These are phyloP conservation scores for Polydesmus complanatus DNA, from an alignment of 2,888 invertebrate genomes.

Conservation along the genomic window DNA sequence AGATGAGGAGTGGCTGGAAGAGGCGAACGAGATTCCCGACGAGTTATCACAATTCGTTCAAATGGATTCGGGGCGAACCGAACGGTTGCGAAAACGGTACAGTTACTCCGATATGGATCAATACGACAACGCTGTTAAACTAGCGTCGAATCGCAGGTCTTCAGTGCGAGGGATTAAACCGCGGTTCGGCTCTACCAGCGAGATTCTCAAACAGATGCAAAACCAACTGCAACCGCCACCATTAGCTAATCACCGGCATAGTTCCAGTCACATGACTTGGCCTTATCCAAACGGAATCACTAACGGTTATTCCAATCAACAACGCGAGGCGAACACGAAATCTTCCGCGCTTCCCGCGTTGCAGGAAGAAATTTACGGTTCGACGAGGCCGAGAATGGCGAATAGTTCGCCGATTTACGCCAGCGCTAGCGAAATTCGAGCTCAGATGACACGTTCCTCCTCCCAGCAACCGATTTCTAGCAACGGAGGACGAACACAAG, in stretches of 20 bases:
- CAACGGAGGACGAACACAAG: neutral
- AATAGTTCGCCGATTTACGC: neutral
- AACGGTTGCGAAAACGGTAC: slow-evolving; percentile 61
- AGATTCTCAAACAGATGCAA: slow-evolving; percentile 67
- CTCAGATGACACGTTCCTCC: neutral
- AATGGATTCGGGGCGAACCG: slow-evolving; percentile 67
- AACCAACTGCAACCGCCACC: slow-evolving; percentile 43
- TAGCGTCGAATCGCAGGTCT: slow-evolving; percentile 77
- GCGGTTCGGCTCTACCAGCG: slow-evolving; percentile 61
- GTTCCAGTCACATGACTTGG: slow-evolving; percentile 41
- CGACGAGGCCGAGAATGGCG: neutral
- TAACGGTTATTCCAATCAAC: neutral
- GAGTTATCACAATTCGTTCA: slow-evolving; percentile 72
- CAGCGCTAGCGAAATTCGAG: neutral
- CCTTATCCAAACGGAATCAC: slow-evolving; percentile 35
- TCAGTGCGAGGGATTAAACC: slow-evolving; percentile 79
- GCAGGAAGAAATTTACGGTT: slow-evolving; percentile 12
- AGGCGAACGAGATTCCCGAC: slow-evolving; percentile 37
- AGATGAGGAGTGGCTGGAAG: slow-evolving; percentile 15
- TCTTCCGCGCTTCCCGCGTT: neutral
- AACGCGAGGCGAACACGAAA: no score
- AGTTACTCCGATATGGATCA: slow-evolving; percentile 30
- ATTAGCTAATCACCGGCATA: slow-evolving; percentile 25
- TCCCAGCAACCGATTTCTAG: neutral
- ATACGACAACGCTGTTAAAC: slow-evolving; percentile 61